These are phyloP conservation scores for Lepisosteus osseus DNA, from an alignment of 2,113 vertebrate species.

Conservation along the genomic window DNA sequence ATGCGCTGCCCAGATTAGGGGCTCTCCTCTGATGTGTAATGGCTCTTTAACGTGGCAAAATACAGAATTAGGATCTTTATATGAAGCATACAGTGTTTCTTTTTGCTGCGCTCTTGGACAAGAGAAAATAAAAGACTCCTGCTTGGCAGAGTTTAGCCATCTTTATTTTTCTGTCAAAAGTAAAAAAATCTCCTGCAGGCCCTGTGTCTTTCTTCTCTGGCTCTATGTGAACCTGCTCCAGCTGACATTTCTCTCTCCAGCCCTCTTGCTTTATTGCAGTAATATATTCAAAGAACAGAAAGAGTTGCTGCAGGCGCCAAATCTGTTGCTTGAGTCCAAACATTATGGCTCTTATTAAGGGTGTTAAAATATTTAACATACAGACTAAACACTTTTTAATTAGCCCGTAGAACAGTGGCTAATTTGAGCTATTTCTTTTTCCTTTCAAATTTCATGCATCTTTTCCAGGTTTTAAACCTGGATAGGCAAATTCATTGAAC, in stretches of 20 bases:
- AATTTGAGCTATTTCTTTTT: too few species aligned
- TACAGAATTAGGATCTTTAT: too few species aligned
- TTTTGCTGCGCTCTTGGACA: too few species aligned
- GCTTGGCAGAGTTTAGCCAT: constrained; percentile 8
- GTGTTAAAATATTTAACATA: constrained; percentile 19
- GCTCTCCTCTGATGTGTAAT: too few species aligned
- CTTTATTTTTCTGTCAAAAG: constrained; percentile 3
- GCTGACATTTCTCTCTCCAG: constrained; percentile 13
- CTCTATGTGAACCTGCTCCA: too few species aligned
- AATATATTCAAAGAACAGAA: neutral
- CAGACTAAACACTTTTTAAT: constrained; percentile 13
- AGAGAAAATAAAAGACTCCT: too few species aligned
- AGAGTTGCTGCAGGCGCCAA: constrained; percentile 15
- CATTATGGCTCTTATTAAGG: constrained; percentile 18
- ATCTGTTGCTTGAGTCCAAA: constrained; percentile 14
- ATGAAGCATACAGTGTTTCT: too few species aligned
- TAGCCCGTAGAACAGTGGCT: neutral
- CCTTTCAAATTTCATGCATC: too few species aligned
- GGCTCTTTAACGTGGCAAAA: too few species aligned
- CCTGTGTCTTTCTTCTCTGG: constrained; percentile 1
- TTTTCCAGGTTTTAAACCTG: too few species aligned
- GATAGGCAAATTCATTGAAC: too few species aligned
- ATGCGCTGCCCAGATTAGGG: too few species aligned
- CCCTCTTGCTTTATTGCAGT: constrained; percentile 28
- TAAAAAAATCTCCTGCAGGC: neutral